Evolutionary conservation across 1,140 invertebrate genomes (phyloP).

Genomic region (Pogonognathellus flavescens): DNA sequence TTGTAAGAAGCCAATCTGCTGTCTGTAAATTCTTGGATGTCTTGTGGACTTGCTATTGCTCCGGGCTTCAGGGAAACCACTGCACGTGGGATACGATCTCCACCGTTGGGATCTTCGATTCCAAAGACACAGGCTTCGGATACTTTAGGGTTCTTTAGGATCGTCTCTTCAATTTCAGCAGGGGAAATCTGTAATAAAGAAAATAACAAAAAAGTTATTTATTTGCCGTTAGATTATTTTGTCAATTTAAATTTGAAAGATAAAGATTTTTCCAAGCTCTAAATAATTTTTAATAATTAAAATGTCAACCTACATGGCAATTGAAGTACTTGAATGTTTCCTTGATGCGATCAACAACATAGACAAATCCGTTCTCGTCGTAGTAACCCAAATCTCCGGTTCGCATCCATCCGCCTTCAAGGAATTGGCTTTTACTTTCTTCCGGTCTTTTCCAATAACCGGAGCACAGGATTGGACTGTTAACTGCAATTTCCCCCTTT

Average conservation of each 20-base stretch:
- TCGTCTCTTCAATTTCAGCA: slow-evolving; percentile 67
- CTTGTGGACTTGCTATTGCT: slow-evolving; percentile 55
- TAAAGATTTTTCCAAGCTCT: too few species aligned
- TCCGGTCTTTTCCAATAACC: slow-evolving; percentile 61
- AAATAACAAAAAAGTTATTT: not conserved
- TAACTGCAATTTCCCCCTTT: slow-evolving; percentile 59
- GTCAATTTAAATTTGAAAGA: not conserved
- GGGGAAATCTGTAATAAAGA: slow-evolving; percentile 66
- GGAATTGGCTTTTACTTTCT: slow-evolving; percentile 37
- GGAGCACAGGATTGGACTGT: slow-evolving; percentile 57
- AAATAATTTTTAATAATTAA: too few species aligned
- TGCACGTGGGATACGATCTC: slow-evolving; percentile 63
- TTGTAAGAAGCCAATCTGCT: slow-evolving; percentile 60
- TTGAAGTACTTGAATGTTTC: too few species aligned
- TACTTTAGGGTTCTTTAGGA: slow-evolving; percentile 70
- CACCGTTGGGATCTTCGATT: slow-evolving; percentile 69
- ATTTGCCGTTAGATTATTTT: not conserved
- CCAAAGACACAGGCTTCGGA: slow-evolving; percentile 72
- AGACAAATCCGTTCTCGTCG: too few species aligned
- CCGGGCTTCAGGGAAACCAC: slow-evolving; percentile 67
- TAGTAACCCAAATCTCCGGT: slow-evolving; percentile 68
- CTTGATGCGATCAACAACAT: slow-evolving; percentile 68
- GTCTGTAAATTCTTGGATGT: slow-evolving; percentile 57
- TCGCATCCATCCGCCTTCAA: slow-evolving; percentile 65
- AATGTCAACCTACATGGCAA: slow-evolving; percentile 61